Evolutionary conservation across 2,888 invertebrate species (phyloP).

Genomic region (Nephrotoma flavescens): DNA sequence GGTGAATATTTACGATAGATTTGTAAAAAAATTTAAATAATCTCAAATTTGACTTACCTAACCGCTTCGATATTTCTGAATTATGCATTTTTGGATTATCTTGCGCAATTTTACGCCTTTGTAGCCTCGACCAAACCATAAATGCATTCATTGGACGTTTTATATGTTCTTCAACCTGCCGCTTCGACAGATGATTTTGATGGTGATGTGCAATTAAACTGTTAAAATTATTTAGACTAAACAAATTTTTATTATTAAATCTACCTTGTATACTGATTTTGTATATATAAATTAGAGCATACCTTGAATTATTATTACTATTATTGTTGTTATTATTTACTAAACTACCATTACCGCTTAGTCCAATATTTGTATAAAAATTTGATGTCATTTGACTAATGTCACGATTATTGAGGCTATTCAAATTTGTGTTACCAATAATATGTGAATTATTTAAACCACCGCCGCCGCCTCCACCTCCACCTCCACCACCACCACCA

Average conservation of each 20-base stretch:
- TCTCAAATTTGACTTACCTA: slow-evolving; percentile 46
- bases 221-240: slow-evolving; percentile 17
- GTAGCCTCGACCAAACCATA: slow-evolving; percentile 94
- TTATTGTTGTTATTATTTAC: not conserved
- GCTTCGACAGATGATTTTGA: slow-evolving; percentile 26
- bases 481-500: slow-evolving; percentile 20
- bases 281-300: not conserved
- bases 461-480: not conserved
- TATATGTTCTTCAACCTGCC: slow-evolving; percentile 70
- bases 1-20: too few relatives aligned
- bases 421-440: not conserved
- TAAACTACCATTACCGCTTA: slow-evolving; percentile 1
- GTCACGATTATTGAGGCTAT: slow-evolving; percentile 1
- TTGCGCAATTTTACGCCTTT: slow-evolving; percentile 88
- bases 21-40: too few relatives aligned
- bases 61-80: slow-evolving; percentile 86
- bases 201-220: slow-evolving; percentile 6
- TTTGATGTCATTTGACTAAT: slow-evolving; percentile 4
- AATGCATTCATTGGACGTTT: slow-evolving; percentile 98
- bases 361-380: slow-evolving; percentile 3
- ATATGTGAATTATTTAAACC: not conserved
- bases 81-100: slow-evolving; percentile 99
- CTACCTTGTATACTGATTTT: not conserved
- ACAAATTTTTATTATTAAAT: slow-evolving; percentile 17
- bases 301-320: slow-evolving; percentile 3